Evolutionary conservation across 2,113 vertebrate genomes (phyloP), one percentile per base, ranked within the genome.

Genomic region (Equus quagga): DNA sequence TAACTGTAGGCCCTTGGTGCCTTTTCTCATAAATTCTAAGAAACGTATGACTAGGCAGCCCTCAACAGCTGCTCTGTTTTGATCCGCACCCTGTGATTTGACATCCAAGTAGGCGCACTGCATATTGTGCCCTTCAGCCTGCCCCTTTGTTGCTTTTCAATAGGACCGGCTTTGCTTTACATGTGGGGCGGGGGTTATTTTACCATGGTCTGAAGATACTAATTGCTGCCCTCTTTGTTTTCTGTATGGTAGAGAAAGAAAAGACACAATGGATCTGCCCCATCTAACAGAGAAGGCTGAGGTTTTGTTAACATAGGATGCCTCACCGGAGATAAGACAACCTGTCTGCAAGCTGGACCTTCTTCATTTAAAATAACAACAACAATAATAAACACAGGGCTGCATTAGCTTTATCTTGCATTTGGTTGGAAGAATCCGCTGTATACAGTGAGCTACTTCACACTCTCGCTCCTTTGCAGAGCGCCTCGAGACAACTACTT

Each of bases 101-200:
- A 81, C 86, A 96, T 91, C 44, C n/a, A 79, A 94, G 56, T 51
- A 95, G 85, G 49, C 9, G 2, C 11, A 28, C 70, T 73, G 26
- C 62, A 62, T 17, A 31, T 60, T 75, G 46, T 69, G 72, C 64
- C 70, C 64, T 23, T 54, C 85, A 69, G 75, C 90, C 64, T 67
- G 73, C 56, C 92, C n/a, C 67, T 93, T 80, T 91, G 70, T 91
- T 95, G 76, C 31, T 93, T 92, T 96, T 94, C 89, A 96, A 93
- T 60, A 94, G 91, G 62, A 87, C 36, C 64, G 72, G 92, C 54
- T 96, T 97, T 92, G 60, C 75, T 93, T 92, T 90, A 76, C 72
- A 82, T 96, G 81, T 60, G 69, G 49, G 69, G 69, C 36, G 31
- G 58, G 33, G 10, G n/a, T 94, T 93, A 58, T 84, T 82, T 96